Base-by-base conservation (phyloP, 2,888 invertebrate genomes). In the Leptopilina drosophilae region DNA sequence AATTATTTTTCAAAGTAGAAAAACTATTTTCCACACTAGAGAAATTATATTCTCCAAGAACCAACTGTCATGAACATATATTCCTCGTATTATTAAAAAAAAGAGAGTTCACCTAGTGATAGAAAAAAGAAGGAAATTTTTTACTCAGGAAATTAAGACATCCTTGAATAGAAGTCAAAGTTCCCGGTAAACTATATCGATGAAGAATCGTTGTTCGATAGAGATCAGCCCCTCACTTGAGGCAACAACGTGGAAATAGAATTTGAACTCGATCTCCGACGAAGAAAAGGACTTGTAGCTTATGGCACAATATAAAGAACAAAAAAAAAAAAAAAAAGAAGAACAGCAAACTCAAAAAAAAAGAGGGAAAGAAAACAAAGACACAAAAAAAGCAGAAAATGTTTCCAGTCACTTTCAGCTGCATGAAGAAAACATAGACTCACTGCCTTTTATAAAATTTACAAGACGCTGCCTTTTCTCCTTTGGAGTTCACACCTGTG, bases 191-290 rank as follows among this genome's bases (percentile, higher is more conserved):
- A 66, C 64, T 77, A 62, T 77, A 62, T 62, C 76, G 69, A 83
- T 82, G 79, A 79, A 69, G 73, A 82, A 79, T 79, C 78, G 62
- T 78, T 81, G 83, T 83, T 80, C 67, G 77, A 67, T 73, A 76
- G 77, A 78, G 78, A 78, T 78, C 78, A 73, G 65, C 53, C 73
- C 73, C 40, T 73, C 73, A 73, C 73, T 73, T n/a, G 73, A 73
- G 33, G 73, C 73, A 73, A 73, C 56, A 73, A 73, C 33, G 73
- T 73, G 73, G 73, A 73, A 73, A 73, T 73, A 73, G 73, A 73
- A 73, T 73, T 73, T 73, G 73, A 73, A 73, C 73, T 40, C 73
- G 40, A 73, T 73, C 73, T 56, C 56, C 73, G 73, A 40, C 65
- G 49, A 80, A 64, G 59, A 75, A 76, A 80, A 78, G 42, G 65